A percentile compares a stretch with the other conserved stretches of the same genome.
These are phyloP conservation scores for Adineta ricciae DNA, from an alignment of 2,888 invertebrate genomes.

Conservation along the genomic window DNA sequence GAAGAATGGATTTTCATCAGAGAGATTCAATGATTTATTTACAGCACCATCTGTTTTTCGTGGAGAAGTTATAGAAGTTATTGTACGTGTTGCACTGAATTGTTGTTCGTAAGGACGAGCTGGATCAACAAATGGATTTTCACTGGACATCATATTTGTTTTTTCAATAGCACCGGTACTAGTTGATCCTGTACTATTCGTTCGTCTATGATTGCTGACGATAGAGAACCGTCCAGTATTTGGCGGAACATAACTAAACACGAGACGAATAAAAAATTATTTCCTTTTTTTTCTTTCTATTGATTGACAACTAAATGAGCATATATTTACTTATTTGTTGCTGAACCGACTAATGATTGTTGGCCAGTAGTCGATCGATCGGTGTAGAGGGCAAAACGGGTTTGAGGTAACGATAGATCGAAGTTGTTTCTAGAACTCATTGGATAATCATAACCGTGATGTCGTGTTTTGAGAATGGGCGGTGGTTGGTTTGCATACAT, in stretches of 20 bases:
- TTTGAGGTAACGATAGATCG: background rate
- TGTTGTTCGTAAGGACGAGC: conserved; percentile 21
- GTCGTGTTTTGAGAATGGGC: background rate
- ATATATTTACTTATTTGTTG: background rate
- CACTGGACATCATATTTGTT: conserved; percentile 11
- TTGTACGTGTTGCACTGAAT: background rate
- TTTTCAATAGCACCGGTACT: background rate
- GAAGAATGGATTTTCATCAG: conserved; percentile 15
- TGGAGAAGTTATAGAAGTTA: background rate
- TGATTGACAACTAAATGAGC: background rate
- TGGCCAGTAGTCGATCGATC: no score
- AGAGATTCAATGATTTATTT: conserved; percentile 9
- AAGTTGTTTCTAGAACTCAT: background rate
- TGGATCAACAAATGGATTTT: background rate
- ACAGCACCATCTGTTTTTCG: background rate
- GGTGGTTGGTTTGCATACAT: background rate
- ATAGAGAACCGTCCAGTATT: background rate
- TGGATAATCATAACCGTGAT: background rate
- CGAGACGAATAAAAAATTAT: background rate
- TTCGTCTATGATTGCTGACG: background rate
- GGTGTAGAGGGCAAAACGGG: background rate
- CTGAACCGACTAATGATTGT: background rate
- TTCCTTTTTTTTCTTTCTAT: background rate
- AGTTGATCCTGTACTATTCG: background rate
- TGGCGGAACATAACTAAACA: background rate